Base-by-base conservation (phyloP, 2,797 vertebrate genomes). In the Oryzias dopingdopingensis region DNA sequence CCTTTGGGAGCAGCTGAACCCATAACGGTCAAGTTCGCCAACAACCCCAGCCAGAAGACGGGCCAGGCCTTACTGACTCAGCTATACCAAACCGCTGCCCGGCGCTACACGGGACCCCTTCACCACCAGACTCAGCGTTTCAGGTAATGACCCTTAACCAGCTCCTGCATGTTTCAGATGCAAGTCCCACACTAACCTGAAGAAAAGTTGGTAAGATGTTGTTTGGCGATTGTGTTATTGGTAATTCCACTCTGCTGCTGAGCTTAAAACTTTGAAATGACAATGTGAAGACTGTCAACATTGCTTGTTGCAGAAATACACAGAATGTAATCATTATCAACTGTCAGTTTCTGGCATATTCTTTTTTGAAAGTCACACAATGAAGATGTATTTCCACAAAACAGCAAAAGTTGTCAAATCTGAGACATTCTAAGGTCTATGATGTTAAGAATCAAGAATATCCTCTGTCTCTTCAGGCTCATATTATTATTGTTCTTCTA, bases 11-110 rank as follows among this genome's bases (percentile, higher is more conserved):
- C 96, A 0, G 89, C 94, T 0, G 96, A 98, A 72, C 96, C 96
- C 86, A 96, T 98, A 89, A 98, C 96, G 1, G 96, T 98, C 85
- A 98, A 98, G 87, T 98, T 98, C 1, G 96, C 96, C 90, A 97
- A 96, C 91, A 97, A 95, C 86, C 96, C 96, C 3, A 97, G 96
- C 67, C 96, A 98, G 93, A 98, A 97, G 88, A 94, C 96, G 0
- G 96, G 95, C 65, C 95, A 96, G 87, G 93, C 95, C 1, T 90
- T 98, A 86, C 94, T 98, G 70, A 96, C 95, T 53, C 95, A 97
- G 86, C 94, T 98, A 67, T 97, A 97, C 86, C 96, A 97, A 91
- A 93, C 95, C 0, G 93, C 95, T 0, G 95, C 95, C 29, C 93
- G 95, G 43, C 93, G 95, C 82, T 97, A 96, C 76, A 95, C 95